Base-by-base conservation (phyloP, 2,113 vertebrate species). In the Felis chaus region DNA sequence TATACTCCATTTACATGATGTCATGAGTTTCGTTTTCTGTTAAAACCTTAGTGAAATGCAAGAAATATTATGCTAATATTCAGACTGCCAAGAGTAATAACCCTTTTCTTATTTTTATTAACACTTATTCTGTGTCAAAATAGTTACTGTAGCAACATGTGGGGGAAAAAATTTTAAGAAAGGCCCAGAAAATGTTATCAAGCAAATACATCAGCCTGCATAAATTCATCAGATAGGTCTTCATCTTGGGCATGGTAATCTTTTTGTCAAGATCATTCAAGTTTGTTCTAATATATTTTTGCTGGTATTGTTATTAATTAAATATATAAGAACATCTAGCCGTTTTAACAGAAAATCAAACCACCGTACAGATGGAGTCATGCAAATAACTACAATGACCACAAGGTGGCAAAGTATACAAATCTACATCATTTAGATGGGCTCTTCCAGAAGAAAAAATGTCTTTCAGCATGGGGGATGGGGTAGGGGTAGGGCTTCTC, bases 391-490 rank as follows among this genome's bases (percentile, higher is more conserved):
- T 1, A 7, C 5, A 97, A 23, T 3, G 98, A 97, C 98, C 99
- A 95, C 98, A 66, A 99, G 99, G 98, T 98, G 99, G 99, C 99
- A 98, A 98, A 98, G 98, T 80, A 71, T 66, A 86, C 98, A 96
- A 98, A 97, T 96, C 11, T 96, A 98, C 98, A 48, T 97, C 55
- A 3, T 91, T 83, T 53, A 80, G 81, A 65, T 66, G 39, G 66
- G 63, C 0, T 78, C 78, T 95, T 91, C 95, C 73, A 12, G 39
- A 66, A 84, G 73, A 89, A 83, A 92, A 65, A 53, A 27, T 31
- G 27, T 87, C 53, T 97, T 87, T 71, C 33, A 50, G 41, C 27
- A 5, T 66, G 92, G 83, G 88, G 83, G 79, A 71, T 13, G 79
- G 83, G 57, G 7, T 7, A 25, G 0, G 48, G 31, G 18, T 33